Evolutionary conservation across 2,888 invertebrate species (phyloP), one percentile per base, ranked within the genome.

Genomic region (Lottia scabra): DNA sequence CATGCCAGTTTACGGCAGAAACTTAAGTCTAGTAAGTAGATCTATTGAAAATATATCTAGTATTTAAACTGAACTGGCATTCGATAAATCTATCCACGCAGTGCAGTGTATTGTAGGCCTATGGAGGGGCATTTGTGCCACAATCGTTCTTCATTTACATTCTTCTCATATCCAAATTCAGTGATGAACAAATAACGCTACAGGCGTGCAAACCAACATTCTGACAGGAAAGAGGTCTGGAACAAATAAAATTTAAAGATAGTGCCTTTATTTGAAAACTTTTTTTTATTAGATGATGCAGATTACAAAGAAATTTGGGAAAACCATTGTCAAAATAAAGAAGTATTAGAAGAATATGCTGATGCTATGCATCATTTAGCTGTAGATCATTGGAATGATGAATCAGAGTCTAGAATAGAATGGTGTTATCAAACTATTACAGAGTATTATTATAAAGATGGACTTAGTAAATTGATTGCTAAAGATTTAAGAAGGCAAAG

Each of bases 321-420:
- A 6, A 81, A 86, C 16, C 89, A 89, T 71, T 83, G 83, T 65
- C 70, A 81, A 68, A 82, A 89, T 72, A 75, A 78, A 38, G 70
- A 75, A 6, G 69, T 80, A 2, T 78, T 89, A 46, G 70, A 75
- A 16, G 75, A 82, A 48, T 89, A 89, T 81, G 87, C 89, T 5
- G 81, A 83, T 69, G 87, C 87, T 46, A 89, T 89, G 89, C 84
- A 87, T 62, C 81, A 82, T 16, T 77, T 89, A 66, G 88, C 89
- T 13, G 78, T 79, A 12, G 84, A 87, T 38, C 85, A 88, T 70
- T 89, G 89, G 89, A 73, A 83, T 12, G 78, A 82, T 68, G 76
- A 79, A 73, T 81, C 83, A 64, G 80, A 85, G 68, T 87, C 86
- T 5, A 79, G 87, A 64, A 85, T 88, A 64, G 83, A 87, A 65